Conservation (phyloP, 2,113 vertebrate species). For the Syngnathus floridae region DNA sequence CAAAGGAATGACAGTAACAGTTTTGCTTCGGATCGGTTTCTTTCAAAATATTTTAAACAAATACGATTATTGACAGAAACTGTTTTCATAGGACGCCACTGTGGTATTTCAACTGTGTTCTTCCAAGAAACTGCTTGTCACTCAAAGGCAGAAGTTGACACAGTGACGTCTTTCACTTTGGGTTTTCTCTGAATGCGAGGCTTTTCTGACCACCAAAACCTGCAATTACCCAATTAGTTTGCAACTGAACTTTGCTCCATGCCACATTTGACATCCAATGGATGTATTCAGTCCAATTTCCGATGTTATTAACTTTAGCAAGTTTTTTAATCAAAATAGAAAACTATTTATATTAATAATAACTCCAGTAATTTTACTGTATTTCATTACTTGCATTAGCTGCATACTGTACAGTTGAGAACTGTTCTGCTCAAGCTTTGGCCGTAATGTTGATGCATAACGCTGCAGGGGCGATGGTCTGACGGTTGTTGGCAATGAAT, state of each 20-base stretch:
- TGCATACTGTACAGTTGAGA: not conserved
- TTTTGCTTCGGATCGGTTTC: not conserved
- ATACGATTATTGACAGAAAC: not conserved
- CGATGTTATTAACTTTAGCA: not conserved
- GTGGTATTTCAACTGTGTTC: slow-evolving; percentile 13
- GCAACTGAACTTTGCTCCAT: not conserved
- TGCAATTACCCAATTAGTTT: slow-evolving; percentile 9
- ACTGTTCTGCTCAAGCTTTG: slow-evolving; percentile 5
- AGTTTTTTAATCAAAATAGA: not conserved
- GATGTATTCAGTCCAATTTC: not conserved
- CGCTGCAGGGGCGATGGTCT: slow-evolving; percentile 17
- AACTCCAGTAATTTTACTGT: not conserved
- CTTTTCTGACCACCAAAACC: slow-evolving; percentile 20
- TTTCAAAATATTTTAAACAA: not conserved
- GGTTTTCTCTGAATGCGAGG: slow-evolving; percentile 18
- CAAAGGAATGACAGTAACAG: not conserved
- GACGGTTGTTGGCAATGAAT: slow-evolving; percentile 49
- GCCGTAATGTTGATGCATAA: slow-evolving; percentile 11
- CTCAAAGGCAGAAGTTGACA: slow-evolving; percentile 18
- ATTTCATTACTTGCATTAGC: not conserved
- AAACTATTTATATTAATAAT: not conserved
- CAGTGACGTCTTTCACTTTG: slow-evolving; percentile 29
- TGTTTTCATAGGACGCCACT: not conserved
- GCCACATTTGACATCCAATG: not conserved
- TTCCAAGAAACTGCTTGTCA: slow-evolving; percentile 25